A percentile compares a stretch with the other conserved stretches of the same genome.
These are phyloP conservation scores for Megaptera novaeangliae DNA, from an alignment of 2,113 vertebrate genomes.

Conservation along the genomic window DNA sequence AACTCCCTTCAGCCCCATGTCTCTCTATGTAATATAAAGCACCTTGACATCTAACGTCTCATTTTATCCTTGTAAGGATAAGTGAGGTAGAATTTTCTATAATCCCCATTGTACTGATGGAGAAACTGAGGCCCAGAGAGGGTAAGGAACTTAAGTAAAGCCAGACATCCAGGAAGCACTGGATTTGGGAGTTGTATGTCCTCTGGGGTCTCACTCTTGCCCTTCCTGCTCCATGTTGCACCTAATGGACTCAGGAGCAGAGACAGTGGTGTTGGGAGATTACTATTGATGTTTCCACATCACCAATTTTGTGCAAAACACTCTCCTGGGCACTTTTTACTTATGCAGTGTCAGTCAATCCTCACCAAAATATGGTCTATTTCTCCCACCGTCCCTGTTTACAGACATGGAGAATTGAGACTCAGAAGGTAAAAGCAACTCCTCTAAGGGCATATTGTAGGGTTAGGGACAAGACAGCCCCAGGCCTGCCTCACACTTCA, in stretches of 20 bases:
- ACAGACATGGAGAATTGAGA: too few species aligned
- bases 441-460: fast-evolving
- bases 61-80: background rate
- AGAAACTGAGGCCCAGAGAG: background rate
- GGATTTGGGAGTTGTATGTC: fast-evolving
- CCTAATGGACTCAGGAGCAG: too few species aligned
- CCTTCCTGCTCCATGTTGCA: too few species aligned
- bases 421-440: background rate
- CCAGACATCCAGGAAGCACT: background rate
- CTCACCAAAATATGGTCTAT: fast-evolving
- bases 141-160: background rate
- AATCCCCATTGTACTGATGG: background rate
- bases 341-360: fast-evolving
- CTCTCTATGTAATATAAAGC: background rate
- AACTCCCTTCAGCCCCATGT: background rate
- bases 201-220: fast-evolving
- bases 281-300: background rate
- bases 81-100: background rate
- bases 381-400: fast-evolving
- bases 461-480: fast-evolving
- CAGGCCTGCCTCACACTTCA: too few species aligned
- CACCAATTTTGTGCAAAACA: too few species aligned
- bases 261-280: fast-evolving
- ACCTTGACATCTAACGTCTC: background rate
- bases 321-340: fast-evolving